Evolutionary conservation across 2,113 vertebrate genomes (phyloP), one percentile per base, ranked within the genome.

Genomic region (Tapirus terrestris): DNA sequence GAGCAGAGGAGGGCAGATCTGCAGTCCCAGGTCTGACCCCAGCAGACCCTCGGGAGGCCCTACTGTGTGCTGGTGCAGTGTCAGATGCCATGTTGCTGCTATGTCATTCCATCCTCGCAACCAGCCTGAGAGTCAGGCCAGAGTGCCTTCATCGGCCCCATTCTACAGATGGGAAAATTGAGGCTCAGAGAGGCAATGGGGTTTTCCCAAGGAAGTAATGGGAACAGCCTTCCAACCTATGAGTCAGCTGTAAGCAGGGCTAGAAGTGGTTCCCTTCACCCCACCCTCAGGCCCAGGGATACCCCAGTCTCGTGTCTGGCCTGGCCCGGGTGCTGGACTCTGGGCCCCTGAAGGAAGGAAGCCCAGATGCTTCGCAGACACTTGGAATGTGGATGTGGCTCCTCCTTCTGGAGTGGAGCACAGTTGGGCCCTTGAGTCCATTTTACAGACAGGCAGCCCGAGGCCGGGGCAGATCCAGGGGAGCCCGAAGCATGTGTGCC

Each of bases 1-100:
- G 39, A 61, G 36, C 39, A 12, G 11, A 76, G 23, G 16, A 48
- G 36, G 25, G 17, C 13, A 51, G 39, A 4, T 27, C 82, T 56
- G 89, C 36, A 70, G 60, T 17, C 43, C 67, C 4, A 0, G 12
- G 6, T 2, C 33, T 5, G 61, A 33, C n/a, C n/a, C 27, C 20
- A 27, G 39, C 10, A 53, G 60, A 33, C 33, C 33, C 75, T 18
- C 10, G 0, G 11, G 10, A 53, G 75, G 48, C 33, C 53, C 27
- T 21, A 29, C 2, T 2, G n/a, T 11, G 20, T 29, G 48, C 39
- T 4, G 25, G 5, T 1, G 1, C 5, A 0, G 8, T 0, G 5
- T 3, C 5, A 5, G 11, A 3, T 0, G 25, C 12, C 12, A 11
- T 3, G 67, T 18, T n/a, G 8, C 48, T 79, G 23, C n/a, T 25